These are phyloP conservation scores for Crematogaster levior DNA, from an alignment of 2,888 invertebrate genomes.

Conservation along the genomic window DNA sequence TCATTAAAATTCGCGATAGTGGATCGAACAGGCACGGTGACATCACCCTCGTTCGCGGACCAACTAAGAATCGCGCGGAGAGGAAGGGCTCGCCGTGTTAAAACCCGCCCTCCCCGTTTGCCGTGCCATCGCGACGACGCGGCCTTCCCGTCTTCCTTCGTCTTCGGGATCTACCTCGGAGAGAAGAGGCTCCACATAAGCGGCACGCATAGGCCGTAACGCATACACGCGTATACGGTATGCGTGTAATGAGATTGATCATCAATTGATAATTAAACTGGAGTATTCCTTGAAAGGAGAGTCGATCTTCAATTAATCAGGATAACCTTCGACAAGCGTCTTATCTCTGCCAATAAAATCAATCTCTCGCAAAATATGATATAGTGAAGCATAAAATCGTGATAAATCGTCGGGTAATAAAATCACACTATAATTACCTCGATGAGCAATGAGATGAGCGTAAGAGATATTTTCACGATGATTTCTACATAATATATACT, in stretches of 20 bases:
- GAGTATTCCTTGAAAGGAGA: conserved; percentile 49
- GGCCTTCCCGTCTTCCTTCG: conserved; percentile 32
- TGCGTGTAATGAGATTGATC: conserved; percentile 82
- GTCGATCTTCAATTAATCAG: neutral
- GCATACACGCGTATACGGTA: conserved; percentile 79
- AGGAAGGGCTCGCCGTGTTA: conserved; percentile 80
- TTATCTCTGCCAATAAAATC: conserved; percentile 82
- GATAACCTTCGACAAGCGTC: conserved; percentile 16
- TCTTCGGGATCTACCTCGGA: conserved; percentile 23
- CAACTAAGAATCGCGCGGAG: conserved; percentile 82
- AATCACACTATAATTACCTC: conserved; percentile 76
- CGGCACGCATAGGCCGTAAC: conserved; percentile 55
- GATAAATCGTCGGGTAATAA: conserved; percentile 66
- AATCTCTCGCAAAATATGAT: conserved; percentile 77
- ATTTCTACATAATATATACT: conserved; percentile 65
- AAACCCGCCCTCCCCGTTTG: conserved; percentile 72
- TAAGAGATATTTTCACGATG: conserved; percentile 63
- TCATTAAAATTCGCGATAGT: conserved; percentile 86
- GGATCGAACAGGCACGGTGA: conserved; percentile 85
- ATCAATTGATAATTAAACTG: conserved; percentile 71
- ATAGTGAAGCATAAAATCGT: conserved; percentile 73
- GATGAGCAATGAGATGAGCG: conserved; percentile 57
- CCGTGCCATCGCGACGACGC: conserved; percentile 37
- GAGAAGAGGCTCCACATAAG: conserved; percentile 32
- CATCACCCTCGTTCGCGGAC: conserved; percentile 84